Evolutionary conservation across 2,797 vertebrate genomes (phyloP), one percentile per base, ranked within the genome.

Genomic region (Falco peregrinus): DNA sequence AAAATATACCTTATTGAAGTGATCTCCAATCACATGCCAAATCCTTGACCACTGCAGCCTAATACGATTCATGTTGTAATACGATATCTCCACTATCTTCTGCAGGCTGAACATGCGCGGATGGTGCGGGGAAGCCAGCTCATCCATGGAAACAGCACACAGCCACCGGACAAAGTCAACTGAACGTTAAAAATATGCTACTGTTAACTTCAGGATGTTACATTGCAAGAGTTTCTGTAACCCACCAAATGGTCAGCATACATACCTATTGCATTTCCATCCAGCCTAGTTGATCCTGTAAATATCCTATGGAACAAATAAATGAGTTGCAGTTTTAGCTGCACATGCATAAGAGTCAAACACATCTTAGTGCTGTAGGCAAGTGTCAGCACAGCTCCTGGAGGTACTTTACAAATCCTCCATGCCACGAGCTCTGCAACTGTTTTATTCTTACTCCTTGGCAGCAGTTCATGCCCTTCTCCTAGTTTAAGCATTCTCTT

Each of bases 21-120:
- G 99, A 95, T 99, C 99, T 91, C 99, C 99, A 50, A 99, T 99
- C 95, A 99, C 99, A 14, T 99, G 99, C 99, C 99, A 99, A 86
- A 99, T 99, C 65, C 99, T 98, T 19, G 99, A 99, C 99, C 99
- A 99, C 98, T 99, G 99, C 83, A 99, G 98, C 64, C 99, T 97
- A 94, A 99, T 99, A 68, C 99, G 98, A 97, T 99, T 99, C 99
- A 99, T 99, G 98, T 99, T 99, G 97, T 99, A 99, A 73, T 99
- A 99, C 0, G 99, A 99, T 76, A 99, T 99, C 95, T 99, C 99
- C 96, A 99, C 99, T 3, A 99, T 99, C 98, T 99, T 99, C 96
- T 99, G 99, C 95, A 99, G 95, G 96, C 99, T 99, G 98, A 99
- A 99, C 99, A 99, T 99, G 87, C 99, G 98, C 0, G 99, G 99